Evolutionary conservation across 2,113 vertebrate genomes (phyloP).

Genomic region (Artemisiospiza belli): DNA sequence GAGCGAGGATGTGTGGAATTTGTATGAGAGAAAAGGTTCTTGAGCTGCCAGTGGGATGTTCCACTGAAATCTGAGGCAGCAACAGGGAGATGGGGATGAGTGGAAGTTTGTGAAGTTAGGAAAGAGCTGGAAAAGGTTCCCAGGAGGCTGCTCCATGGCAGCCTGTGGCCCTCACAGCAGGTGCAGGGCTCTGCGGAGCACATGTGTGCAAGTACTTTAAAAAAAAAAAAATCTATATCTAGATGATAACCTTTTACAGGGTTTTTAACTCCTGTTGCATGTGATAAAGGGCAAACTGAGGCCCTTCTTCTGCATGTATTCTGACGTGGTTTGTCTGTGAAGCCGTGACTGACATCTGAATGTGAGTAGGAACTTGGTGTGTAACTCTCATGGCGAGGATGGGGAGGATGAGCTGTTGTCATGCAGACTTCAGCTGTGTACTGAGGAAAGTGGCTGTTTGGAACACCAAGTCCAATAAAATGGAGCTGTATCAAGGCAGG

Average conservation of each 20-base stretch:
- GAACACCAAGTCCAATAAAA: background rate
- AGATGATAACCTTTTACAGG: background rate
- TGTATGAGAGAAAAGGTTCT: background rate
- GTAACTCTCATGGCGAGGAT: accelerated
- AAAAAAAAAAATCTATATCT: background rate
- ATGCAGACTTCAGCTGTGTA: background rate
- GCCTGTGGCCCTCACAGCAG: background rate
- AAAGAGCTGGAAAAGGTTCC: background rate
- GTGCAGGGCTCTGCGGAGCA: background rate
- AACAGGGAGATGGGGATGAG: background rate
- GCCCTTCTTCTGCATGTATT: background rate
- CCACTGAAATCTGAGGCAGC: background rate
- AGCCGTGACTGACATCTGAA: background rate
- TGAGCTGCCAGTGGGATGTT: background rate
- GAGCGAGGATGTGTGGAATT: background rate
- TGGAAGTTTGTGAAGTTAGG: background rate
- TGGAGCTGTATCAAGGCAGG: background rate
- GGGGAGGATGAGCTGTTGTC: background rate
- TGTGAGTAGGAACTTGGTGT: background rate
- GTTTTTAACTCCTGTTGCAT: background rate
- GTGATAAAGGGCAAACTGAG: background rate
- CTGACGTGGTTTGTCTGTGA: background rate
- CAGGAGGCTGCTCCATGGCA: background rate
- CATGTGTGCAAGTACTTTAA: accelerated
- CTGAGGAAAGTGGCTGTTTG: accelerated